phyloP scores from a whole-genome alignment of 2,888 invertebrate species.

The Acutogordius australiensis region DNA sequence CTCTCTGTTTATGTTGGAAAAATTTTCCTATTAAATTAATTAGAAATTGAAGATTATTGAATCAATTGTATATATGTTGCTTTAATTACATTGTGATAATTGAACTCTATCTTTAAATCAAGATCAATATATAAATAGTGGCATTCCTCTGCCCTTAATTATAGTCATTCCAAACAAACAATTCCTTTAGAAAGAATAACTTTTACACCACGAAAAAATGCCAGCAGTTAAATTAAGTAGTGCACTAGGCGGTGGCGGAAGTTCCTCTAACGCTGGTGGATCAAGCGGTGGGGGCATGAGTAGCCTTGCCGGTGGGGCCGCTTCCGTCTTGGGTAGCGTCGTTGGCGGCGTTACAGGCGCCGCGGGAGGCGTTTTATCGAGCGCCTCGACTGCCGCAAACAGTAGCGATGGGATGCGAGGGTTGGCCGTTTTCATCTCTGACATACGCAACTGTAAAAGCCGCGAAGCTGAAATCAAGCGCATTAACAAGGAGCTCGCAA shows the following conservation, averaged over 20 bases:
- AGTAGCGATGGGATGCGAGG: conserved; percentile 84
- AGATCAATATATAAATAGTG: too few relatives aligned
- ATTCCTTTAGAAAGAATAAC: too few relatives aligned
- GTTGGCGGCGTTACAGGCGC: background rate
- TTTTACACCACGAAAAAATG: too few relatives aligned
- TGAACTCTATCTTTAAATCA: too few relatives aligned
- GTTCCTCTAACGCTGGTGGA: background rate
- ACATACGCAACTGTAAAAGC: conserved; percentile 96
- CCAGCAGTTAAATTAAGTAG: background rate
- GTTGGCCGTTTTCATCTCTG: conserved; percentile 97
- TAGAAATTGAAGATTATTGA: too few relatives aligned
- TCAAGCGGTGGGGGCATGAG: background rate
- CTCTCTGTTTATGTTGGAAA: too few relatives aligned
- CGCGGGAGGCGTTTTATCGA: background rate
- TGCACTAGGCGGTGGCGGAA: background rate
- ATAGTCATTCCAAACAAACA: too few relatives aligned
- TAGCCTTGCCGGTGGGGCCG: background rate
- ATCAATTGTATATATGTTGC: too few relatives aligned
- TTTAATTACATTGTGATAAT: too few relatives aligned
- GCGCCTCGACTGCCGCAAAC: background rate
- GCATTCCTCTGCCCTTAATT: too few relatives aligned
- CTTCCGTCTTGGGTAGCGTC: background rate
- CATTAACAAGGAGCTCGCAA: conserved; percentile 96
- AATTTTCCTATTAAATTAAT: too few relatives aligned
- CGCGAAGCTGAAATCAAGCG: conserved; percentile 98